Percentiles rank a stretch among this genome's conserved stretches.
phyloP scores from a whole-genome alignment of 1,140 invertebrate genomes.

The Hyphantria cunea region DNA sequence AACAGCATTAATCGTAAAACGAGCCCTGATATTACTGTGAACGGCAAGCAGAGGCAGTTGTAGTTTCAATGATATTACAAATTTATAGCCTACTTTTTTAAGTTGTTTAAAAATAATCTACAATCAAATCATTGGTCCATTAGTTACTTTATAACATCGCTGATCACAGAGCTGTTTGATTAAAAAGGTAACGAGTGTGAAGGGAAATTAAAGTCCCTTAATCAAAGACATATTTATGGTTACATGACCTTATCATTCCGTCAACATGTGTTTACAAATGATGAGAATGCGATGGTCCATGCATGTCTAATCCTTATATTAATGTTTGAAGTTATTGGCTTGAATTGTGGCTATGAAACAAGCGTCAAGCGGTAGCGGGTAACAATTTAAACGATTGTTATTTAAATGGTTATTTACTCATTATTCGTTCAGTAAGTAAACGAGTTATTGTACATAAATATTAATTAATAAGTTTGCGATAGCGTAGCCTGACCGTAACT shows the following conservation, averaged over 20 bases:
- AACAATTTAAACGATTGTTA: no score
- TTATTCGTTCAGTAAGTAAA: no score
- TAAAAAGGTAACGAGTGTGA: slow-evolving; percentile 8
- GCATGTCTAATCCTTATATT: background rate
- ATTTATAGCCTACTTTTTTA: no score
- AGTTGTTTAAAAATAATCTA: background rate
- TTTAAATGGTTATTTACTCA: no score
- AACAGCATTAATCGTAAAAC: no score
- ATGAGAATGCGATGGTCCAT: slow-evolving; percentile 7
- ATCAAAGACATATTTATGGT: slow-evolving; percentile 20
- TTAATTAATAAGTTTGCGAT: no score
- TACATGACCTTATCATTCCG: background rate
- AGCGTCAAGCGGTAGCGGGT: background rate
- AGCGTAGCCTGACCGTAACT: no score
- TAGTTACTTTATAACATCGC: background rate
- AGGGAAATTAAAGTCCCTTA: slow-evolving; percentile 12
- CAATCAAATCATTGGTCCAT: no score
- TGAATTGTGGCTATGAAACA: slow-evolving; percentile 4
- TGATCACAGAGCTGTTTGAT: background rate
- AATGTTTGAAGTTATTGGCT: background rate
- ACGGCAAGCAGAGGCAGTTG: no score
- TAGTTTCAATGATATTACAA: no score
- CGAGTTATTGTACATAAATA: no score
- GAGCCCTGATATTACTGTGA: no score
- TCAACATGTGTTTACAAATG: slow-evolving; percentile 24